A percentile compares a stretch with the other conserved stretches of the same genome.
Conservation (phyloP, 92 coral and sea anemone species). For the Phenganax stokvisi region DNA sequence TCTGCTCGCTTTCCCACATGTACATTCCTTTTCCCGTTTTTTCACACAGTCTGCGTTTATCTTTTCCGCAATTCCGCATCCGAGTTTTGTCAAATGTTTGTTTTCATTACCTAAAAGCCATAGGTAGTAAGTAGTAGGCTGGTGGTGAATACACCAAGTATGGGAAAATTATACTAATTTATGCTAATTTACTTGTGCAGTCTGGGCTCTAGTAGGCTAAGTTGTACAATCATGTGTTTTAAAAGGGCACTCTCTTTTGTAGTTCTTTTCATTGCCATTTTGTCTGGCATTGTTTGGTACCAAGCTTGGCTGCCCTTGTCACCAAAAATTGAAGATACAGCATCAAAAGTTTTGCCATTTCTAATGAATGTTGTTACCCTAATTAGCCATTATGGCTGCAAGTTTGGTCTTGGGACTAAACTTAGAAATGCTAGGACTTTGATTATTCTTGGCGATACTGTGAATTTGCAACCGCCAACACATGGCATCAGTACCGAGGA, state of each 20-base stretch:
- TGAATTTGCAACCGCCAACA: background rate
- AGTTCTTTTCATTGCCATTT: background rate
- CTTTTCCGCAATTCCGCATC: no score
- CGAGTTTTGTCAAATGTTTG: no score
- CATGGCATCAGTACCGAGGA: slow-evolving; percentile 8
- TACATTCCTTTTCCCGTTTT: no score
- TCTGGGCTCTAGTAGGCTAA: no score
- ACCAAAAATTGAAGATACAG: background rate
- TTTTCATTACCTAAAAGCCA: no score
- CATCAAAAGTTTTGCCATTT: background rate
- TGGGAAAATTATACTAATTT: no score
- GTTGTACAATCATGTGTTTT: no score
- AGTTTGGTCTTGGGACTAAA: background rate
- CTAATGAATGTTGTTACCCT: background rate
- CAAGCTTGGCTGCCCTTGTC: background rate
- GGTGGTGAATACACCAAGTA: no score
- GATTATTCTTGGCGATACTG: background rate
- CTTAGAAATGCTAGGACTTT: background rate
- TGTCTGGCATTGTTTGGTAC: background rate
- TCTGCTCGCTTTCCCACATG: no score
- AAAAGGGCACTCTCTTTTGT: background rate
- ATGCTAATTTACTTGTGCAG: no score
- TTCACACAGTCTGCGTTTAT: no score
- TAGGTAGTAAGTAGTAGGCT: no score
- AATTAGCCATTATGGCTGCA: background rate